These are phyloP conservation scores for Hyperoplus immaculatus DNA, from an alignment of 2,797 vertebrate genomes.

Conservation along the genomic window DNA sequence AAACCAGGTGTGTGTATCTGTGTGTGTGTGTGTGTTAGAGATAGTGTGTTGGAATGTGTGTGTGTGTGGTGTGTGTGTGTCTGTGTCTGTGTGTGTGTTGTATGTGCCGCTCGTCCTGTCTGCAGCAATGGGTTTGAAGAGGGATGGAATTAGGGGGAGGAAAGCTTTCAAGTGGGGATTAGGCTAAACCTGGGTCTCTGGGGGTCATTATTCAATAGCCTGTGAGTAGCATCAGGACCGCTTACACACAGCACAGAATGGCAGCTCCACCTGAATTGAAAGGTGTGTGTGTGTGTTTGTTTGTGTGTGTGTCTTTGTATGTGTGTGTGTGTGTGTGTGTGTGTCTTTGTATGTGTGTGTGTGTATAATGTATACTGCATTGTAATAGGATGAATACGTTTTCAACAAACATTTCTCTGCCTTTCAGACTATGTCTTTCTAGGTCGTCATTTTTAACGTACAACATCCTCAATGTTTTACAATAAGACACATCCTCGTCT, in stretches of 20 bases:
- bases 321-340: slow-evolving; percentile 17
- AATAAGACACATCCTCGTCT: no score
- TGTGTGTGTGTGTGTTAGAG: slow-evolving; percentile 16
- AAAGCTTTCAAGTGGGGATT: slow-evolving; percentile 81
- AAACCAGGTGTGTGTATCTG: slow-evolving; percentile 52
- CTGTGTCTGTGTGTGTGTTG: slow-evolving; percentile 31
- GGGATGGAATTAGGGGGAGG: slow-evolving; percentile 73
- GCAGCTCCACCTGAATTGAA: slow-evolving; percentile 42
- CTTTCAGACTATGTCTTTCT: background rate
- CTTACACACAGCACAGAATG: slow-evolving; percentile 47
- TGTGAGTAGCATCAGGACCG: slow-evolving; percentile 66
- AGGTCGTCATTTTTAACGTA: background rate
- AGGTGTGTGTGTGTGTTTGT: slow-evolving; percentile 10
- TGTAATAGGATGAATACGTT: slow-evolving; percentile 22
- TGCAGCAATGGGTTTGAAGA: slow-evolving; percentile 68
- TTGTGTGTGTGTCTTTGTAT: slow-evolving; percentile 13
- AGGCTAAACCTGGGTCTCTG: slow-evolving; percentile 75
- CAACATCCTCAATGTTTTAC: no score
- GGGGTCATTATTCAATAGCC: slow-evolving; percentile 78
- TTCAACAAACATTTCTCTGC: slow-evolving; percentile 22
- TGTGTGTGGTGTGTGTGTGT: slow-evolving; percentile 32
- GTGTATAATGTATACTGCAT: slow-evolving; percentile 10
- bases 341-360: slow-evolving; percentile 24
- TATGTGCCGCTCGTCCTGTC: slow-evolving; percentile 53
- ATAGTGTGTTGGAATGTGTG: background rate